Evolutionary conservation across 2,888 invertebrate genomes (phyloP), one percentile per base, ranked within the genome.

Genomic region (Hyalella azteca): DNA sequence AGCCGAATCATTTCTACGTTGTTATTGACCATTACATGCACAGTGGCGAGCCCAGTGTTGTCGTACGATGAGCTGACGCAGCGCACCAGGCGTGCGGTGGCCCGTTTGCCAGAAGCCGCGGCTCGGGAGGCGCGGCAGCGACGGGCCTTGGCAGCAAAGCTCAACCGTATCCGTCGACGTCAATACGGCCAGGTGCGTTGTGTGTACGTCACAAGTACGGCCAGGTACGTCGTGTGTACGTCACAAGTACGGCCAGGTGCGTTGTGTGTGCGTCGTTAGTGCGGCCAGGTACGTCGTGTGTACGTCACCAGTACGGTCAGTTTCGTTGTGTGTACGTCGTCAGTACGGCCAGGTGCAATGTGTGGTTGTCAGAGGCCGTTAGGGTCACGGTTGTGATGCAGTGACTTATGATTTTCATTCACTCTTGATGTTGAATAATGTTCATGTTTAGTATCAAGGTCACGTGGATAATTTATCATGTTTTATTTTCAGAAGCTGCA

Each of bases 31-130:
- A 59, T 29, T 59, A 29, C n/a, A 9, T 22, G n/a, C n/a, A 5
- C 45, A 75, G 75, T 75, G 7, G 45, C 45, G 15, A 75, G 75
- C 15, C 75, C 75, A 22, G 75, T 75, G 40, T 29, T 75, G 40
- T 45, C 75, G 3, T 75, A 75, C 45, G n/a, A 32, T 2, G 75
- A 75, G 45, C 26, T 75, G 45, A 22, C 41, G 75, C 75, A 19
- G 22, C 75, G 45, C 75, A 75, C 75, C n/a, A 3, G 45, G 75
- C 40, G 45, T 4, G 45, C 11, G 32, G 26, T 40, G n/a, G 40
- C 75, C 7, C 29, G 29, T n/a, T 19, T 75, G 26, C 75, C 75
- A 15, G 75, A 75, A 45, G 40, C 29, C 0, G 45, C 19, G 7
- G 13, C 29, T 26, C 26, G 22, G 41, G 36, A 41, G 26, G 26